Percentiles rank a stretch among this genome's conserved stretches.
Conservation (phyloP, 1,140 invertebrate genomes). For the Mercenaria mercenaria region DNA sequence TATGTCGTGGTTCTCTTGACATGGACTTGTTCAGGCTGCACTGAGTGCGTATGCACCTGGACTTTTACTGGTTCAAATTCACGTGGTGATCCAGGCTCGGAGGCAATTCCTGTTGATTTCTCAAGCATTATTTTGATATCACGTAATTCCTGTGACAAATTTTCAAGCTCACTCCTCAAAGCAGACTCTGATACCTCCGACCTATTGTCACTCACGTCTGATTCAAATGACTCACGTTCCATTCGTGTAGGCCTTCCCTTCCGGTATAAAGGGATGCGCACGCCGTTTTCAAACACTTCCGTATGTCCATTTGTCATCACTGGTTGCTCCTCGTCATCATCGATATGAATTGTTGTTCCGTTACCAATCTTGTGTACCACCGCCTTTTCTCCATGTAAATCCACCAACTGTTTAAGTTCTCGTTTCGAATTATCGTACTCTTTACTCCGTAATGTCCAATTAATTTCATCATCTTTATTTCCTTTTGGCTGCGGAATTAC, state of each 20-base stretch:
- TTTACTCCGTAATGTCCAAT: slow-evolving; percentile 55
- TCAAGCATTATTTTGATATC: slow-evolving; percentile 63
- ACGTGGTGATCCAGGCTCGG: slow-evolving; percentile 17
- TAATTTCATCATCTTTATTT: slow-evolving; percentile 34
- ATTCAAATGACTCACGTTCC: slow-evolving; percentile 42
- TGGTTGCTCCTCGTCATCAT: neutral
- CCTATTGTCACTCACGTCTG: slow-evolving; percentile 19
- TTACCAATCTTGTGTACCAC: neutral
- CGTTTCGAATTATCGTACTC: slow-evolving; percentile 47
- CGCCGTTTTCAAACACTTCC: slow-evolving; percentile 51
- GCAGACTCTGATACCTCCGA: slow-evolving; percentile 55
- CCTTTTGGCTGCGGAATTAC: neutral
- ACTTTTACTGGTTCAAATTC: slow-evolving; percentile 23
- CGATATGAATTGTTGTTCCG: neutral
- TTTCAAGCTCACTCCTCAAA: slow-evolving; percentile 54
- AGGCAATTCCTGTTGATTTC: slow-evolving; percentile 41
- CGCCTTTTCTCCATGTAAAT: slow-evolving; percentile 17
- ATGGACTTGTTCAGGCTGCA: neutral
- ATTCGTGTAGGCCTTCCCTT: slow-evolving; percentile 30
- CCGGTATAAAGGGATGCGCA: slow-evolving; percentile 43
- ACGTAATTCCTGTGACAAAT: slow-evolving; percentile 52
- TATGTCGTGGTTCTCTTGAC: neutral
- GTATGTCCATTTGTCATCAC: slow-evolving; percentile 25
- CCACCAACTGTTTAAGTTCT: slow-evolving; percentile 43
- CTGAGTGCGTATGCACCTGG: slow-evolving; percentile 31